Conservation (phyloP, 2,113 vertebrate genomes). For the Speoplatyrhinus poulsoni region DNA sequence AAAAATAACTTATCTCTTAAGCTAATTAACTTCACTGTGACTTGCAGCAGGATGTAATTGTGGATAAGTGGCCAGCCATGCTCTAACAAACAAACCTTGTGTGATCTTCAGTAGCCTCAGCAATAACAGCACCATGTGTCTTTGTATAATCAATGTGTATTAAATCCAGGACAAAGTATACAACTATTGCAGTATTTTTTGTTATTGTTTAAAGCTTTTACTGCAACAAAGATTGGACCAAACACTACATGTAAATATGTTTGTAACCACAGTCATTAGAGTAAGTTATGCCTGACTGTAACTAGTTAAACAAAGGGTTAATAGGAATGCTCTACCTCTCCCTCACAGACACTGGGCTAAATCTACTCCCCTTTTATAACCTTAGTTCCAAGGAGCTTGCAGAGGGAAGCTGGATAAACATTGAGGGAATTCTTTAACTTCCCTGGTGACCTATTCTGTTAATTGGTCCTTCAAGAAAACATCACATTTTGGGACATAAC, state of each 20-base stretch:
- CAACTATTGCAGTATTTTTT: not conserved
- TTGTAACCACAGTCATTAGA: not conserved
- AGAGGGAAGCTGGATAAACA: conserved; percentile 42
- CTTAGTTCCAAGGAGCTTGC: conserved; percentile 53
- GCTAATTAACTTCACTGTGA: conserved; percentile 66
- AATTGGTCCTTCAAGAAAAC: not conserved
- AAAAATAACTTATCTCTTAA: conserved; percentile 75
- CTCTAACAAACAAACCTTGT: conserved; percentile 36
- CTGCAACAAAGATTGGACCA: no score
- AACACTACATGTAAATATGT: conserved; percentile 37
- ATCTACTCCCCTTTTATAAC: conserved; percentile 50
- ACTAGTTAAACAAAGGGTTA: conserved; percentile 60
- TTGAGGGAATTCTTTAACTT: conserved; percentile 10
- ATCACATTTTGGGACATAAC: conserved; percentile 1
- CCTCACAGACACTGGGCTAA: conserved; percentile 47
- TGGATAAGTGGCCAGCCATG: conserved; percentile 21
- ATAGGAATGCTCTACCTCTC: conserved; percentile 42
- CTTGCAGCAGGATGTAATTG: conserved; percentile 46
- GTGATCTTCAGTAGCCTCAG: conserved; percentile 3
- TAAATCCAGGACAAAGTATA: not conserved
- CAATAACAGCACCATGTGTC: not conserved
- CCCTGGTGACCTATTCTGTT: conserved; percentile 21
- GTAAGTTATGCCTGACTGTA: not conserved
- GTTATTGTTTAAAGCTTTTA: not conserved
- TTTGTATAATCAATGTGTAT: not conserved